Evolutionary conservation across 2,797 vertebrate genomes (phyloP).

Genomic region (Clarias fuscus): DNA sequence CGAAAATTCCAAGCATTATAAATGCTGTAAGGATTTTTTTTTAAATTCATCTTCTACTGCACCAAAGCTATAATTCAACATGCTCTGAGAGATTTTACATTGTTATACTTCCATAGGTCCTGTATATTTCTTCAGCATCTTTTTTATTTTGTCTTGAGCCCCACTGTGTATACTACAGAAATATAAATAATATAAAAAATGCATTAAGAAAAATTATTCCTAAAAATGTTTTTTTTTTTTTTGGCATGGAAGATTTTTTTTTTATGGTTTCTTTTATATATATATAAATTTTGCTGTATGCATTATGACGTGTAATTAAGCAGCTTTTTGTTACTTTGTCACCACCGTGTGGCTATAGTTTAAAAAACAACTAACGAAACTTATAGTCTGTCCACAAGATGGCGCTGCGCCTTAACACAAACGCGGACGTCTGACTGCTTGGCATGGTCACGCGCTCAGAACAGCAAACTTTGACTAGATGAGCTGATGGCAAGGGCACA

Average conservation of each 20-base stretch:
- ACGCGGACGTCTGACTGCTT: not conserved
- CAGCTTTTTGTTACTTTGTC: slow-evolving; percentile 2
- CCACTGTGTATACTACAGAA: not conserved
- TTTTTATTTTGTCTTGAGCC: not conserved
- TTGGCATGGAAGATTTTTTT: not conserved
- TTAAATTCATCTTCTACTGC: too few relatives aligned
- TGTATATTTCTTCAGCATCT: not conserved
- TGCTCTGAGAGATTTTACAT: too few relatives aligned
- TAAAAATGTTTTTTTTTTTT: not conserved
- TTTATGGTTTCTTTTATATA: not conserved
- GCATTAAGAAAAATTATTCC: not conserved
- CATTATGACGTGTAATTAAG: too few relatives aligned
- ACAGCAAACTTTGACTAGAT: not conserved
- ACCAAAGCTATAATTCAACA: too few relatives aligned
- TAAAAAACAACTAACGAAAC: not conserved
- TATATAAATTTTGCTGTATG: not conserved
- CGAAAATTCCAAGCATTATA: too few relatives aligned
- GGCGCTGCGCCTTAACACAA: slow-evolving; percentile 34
- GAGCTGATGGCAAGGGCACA: not conserved
- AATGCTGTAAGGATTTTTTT: too few relatives aligned
- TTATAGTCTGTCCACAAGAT: slow-evolving; percentile 16
- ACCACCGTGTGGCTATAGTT: slow-evolving; percentile 3
- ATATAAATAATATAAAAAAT: not conserved
- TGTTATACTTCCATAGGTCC: too few relatives aligned
- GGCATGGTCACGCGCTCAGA: not conserved